A percentile compares a stretch with the other conserved stretches of the same genome.
These are phyloP conservation scores for Drosophila rhopaloa DNA, from an alignment of 1,140 invertebrate species.

Conservation along the genomic window DNA sequence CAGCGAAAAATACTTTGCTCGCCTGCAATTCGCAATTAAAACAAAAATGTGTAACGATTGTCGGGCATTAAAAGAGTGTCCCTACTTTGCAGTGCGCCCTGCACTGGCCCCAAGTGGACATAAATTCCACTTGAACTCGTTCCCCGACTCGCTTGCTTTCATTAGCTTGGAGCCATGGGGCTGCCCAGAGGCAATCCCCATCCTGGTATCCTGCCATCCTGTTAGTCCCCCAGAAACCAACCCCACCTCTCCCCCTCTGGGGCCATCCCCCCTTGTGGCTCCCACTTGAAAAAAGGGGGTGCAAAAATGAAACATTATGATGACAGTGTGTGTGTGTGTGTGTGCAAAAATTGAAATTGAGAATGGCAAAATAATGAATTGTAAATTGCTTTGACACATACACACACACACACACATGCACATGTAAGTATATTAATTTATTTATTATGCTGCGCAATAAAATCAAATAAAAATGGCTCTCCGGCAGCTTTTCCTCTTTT, in stretches of 20 bases:
- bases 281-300: slow-evolving; percentile 49
- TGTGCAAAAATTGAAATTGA: slow-evolving; percentile 67
- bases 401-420: background rate
- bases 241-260: background rate
- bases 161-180: slow-evolving; percentile 22
- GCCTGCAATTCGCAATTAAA: slow-evolving; percentile 31
- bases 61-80: slow-evolving; percentile 14
- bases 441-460: slow-evolving; percentile 64
- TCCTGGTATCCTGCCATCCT: background rate
- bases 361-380: slow-evolving; percentile 74
- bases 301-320: slow-evolving; percentile 75
- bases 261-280: slow-evolving; percentile 14
- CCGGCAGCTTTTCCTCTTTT: background rate
- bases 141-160: slow-evolving; percentile 35
- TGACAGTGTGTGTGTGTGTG: slow-evolving; percentile 37
- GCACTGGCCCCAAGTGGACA: slow-evolving; percentile 35
- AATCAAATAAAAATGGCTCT: slow-evolving; percentile 60
- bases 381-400: slow-evolving; percentile 54
- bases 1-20: slow-evolving; percentile 24
- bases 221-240: too few species aligned
- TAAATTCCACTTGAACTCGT: slow-evolving; percentile 49
- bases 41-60: slow-evolving; percentile 38
- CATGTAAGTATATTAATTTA: slow-evolving; percentile 49
- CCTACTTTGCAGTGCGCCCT: background rate
- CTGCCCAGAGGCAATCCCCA: slow-evolving; percentile 6